These are phyloP conservation scores for Euborellia annulipes DNA, from an alignment of 1,140 invertebrate species.

Conservation along the genomic window DNA sequence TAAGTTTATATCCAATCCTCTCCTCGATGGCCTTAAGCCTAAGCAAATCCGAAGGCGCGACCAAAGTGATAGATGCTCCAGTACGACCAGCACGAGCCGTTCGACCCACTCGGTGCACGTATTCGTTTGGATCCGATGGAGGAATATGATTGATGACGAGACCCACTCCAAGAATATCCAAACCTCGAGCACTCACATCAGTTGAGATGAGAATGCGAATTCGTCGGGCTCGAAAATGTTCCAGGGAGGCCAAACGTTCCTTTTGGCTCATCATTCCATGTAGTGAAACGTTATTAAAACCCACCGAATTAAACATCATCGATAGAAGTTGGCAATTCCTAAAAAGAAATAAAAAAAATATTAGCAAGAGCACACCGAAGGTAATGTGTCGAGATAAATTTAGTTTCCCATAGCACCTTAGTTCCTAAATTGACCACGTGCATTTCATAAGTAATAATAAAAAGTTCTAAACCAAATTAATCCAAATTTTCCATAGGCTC, in stretches of 20 bases:
- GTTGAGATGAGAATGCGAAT: slow-evolving; percentile 85
- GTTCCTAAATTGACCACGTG: no score
- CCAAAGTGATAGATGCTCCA: slow-evolving; percentile 76
- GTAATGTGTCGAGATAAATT: no score
- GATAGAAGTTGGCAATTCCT: slow-evolving; percentile 72
- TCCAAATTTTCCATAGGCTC: no score
- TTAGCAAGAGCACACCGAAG: no score
- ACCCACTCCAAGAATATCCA: slow-evolving; percentile 78
- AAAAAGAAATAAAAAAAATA: slow-evolving; percentile 18
- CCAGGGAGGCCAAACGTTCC: slow-evolving; percentile 58
- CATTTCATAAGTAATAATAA: no score
- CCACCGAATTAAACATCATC: slow-evolving; percentile 71
- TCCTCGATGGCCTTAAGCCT: slow-evolving; percentile 75
- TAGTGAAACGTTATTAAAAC: slow-evolving; percentile 71
- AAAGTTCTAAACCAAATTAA: no score
- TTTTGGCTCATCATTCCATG: slow-evolving; percentile 74
- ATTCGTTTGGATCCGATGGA: slow-evolving; percentile 78
- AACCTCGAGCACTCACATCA: slow-evolving; percentile 59
- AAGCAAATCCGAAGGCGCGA: slow-evolving; percentile 83
- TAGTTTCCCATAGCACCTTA: no score
- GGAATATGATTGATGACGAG: slow-evolving; percentile 90
- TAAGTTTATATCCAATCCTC: slow-evolving; percentile 69
- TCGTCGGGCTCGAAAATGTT: slow-evolving; percentile 72
- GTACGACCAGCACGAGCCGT: slow-evolving; percentile 82
- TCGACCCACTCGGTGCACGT: slow-evolving; percentile 92